phyloP scores from a whole-genome alignment of 2,113 vertebrate species.

The Tretioscincus oriximinensis region DNA sequence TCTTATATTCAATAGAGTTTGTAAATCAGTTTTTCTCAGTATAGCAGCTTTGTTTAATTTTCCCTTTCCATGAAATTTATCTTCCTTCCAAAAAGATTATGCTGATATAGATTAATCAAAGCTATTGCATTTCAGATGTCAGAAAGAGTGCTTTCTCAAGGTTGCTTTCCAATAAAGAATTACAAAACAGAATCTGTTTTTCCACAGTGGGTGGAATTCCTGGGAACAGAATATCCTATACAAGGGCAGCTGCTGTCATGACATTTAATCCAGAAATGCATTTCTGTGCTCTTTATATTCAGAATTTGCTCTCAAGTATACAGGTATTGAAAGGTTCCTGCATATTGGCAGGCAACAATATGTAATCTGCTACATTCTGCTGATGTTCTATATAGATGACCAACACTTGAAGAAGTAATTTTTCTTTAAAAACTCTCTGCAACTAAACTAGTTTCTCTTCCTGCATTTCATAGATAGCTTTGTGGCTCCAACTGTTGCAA shows the following conservation, averaged over 20 bases:
- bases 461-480: background rate
- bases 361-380: background rate
- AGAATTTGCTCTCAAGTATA: background rate
- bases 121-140: background rate
- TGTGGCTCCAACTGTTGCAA: background rate
- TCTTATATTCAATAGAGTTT: too few species aligned
- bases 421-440: background rate
- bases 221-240: background rate
- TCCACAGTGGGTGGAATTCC: background rate
- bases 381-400: background rate
- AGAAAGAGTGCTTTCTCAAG: background rate
- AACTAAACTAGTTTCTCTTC: background rate
- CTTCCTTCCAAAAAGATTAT: background rate
- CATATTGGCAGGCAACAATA: background rate
- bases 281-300: background rate
- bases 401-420: background rate
- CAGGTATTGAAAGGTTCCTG: background rate
- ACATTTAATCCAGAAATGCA: background rate
- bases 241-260: background rate
- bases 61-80: background rate
- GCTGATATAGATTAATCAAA: slow-evolving; percentile 1
- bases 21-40: background rate
- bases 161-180: background rate
- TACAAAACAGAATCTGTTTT: background rate
- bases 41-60: background rate